Percentiles rank a stretch among this genome's conserved stretches.
Conservation (phyloP, 2,797 vertebrate genomes). For the Bovichtus variegatus region DNA sequence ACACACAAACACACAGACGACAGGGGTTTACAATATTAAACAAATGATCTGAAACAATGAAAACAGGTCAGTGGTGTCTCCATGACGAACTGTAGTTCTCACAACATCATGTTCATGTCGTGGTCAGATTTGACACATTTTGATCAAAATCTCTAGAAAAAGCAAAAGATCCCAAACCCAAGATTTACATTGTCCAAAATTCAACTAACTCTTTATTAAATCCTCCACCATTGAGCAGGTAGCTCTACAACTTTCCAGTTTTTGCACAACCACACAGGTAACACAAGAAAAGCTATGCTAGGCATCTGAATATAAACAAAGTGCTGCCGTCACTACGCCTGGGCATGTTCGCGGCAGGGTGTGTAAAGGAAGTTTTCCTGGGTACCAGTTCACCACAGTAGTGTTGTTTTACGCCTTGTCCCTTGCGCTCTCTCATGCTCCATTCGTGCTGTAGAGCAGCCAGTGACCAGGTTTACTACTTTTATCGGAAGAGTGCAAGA, state of each 20-base stretch:
- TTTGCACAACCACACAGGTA: constrained; percentile 18
- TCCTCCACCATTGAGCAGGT: background rate
- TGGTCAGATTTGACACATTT: background rate
- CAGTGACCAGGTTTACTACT: background rate
- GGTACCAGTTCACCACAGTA: background rate
- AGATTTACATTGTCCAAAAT: background rate
- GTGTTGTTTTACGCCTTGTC: background rate
- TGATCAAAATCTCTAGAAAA: constrained; percentile 4
- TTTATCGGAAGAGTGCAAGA: background rate
- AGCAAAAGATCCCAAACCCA: background rate
- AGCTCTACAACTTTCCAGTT: constrained; percentile 5
- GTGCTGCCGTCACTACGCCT: background rate
- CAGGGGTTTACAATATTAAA: constrained; percentile 4
- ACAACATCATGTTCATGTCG: constrained; percentile 3
- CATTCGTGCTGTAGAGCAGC: background rate
- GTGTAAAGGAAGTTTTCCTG: constrained; percentile 35
- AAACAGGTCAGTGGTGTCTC: constrained; percentile 4
- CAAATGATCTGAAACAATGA: background rate
- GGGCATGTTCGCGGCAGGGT: background rate
- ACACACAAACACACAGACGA: constrained; percentile 10
- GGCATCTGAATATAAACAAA: constrained; percentile 24
- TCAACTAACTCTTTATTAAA: background rate
- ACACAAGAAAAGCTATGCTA: constrained; percentile 13
- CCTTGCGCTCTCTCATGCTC: background rate
- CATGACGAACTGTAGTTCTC: background rate